Conservation (phyloP, 2,888 invertebrate species). For the Onthophagus sagittarius region DNA sequence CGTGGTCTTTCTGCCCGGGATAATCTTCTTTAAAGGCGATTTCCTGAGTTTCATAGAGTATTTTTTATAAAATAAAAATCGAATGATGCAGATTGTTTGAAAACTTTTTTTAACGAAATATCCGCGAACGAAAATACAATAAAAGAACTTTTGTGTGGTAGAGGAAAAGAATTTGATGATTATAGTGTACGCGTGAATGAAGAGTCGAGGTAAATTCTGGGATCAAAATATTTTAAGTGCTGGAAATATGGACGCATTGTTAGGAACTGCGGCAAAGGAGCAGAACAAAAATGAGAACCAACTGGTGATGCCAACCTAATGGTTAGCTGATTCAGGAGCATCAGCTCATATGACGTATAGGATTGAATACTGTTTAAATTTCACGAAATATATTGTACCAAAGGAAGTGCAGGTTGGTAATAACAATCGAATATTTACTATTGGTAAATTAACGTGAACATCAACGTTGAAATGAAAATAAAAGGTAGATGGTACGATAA, state of each 20-base stretch:
- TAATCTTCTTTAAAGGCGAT: too few relatives aligned
- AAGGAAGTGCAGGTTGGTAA: constrained; percentile 18
- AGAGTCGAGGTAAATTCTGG: too few relatives aligned
- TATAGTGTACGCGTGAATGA: too few relatives aligned
- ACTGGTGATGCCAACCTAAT: constrained; percentile 17
- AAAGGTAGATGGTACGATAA: too few relatives aligned
- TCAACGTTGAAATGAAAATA: constrained; percentile 18
- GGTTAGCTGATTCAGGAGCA: constrained; percentile 22
- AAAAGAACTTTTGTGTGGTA: too few relatives aligned
- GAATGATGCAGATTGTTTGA: too few relatives aligned
- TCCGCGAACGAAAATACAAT: too few relatives aligned
- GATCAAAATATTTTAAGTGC: constrained; percentile 12
- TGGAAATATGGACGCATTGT: constrained; percentile 16
- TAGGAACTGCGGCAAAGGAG: constrained; percentile 17
- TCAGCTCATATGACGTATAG: constrained; percentile 23
- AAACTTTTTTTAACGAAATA: too few relatives aligned
- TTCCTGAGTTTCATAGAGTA: too few relatives aligned
- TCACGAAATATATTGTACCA: constrained; percentile 15
- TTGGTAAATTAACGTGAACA: constrained; percentile 16
- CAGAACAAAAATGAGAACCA: not conserved
- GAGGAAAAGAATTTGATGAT: too few relatives aligned
- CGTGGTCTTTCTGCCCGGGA: too few relatives aligned
- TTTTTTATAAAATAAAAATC: too few relatives aligned
- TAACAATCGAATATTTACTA: constrained; percentile 15
- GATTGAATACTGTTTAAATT: constrained; percentile 14